Evolutionary conservation across 2,888 invertebrate genomes (phyloP).

Genomic region (Onthophagus sagittarius): DNA sequence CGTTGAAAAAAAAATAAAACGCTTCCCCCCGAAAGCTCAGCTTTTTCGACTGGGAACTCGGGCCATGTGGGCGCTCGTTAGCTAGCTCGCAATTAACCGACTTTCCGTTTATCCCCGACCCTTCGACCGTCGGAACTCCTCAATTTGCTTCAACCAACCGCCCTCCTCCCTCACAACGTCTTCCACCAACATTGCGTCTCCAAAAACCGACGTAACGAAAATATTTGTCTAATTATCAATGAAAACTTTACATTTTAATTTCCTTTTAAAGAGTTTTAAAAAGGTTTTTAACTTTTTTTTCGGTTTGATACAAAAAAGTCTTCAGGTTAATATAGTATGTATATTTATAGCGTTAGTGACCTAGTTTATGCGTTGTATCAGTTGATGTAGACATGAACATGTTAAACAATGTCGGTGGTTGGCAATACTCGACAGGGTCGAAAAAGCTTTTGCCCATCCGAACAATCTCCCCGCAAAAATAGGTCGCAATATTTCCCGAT

Average conservation of each 20-base stretch:
- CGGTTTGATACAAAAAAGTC: too few relatives aligned
- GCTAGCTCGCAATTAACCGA: constrained; percentile 16
- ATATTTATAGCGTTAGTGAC: neutral
- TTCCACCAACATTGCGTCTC: neutral
- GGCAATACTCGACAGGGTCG: neutral
- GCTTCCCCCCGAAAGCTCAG: neutral
- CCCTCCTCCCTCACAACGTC: neutral
- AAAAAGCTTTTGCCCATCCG: neutral
- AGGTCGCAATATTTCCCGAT: neutral
- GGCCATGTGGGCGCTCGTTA: constrained; percentile 14
- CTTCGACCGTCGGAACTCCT: neutral
- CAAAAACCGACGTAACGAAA: neutral
- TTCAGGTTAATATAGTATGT: neutral
- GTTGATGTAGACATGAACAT: neutral
- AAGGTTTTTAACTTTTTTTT: too few relatives aligned
- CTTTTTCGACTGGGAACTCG: neutral
- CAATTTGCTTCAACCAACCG: neutral
- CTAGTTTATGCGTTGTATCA: neutral
- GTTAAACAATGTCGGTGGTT: neutral
- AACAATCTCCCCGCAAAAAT: neutral
- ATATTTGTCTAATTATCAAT: neutral
- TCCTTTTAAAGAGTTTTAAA: too few relatives aligned
- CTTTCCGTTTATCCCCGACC: constrained; percentile 13
- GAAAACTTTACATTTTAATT: neutral
- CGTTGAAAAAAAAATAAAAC: neutral